Evolutionary conservation across 1,140 invertebrate genomes (phyloP), one percentile per base, ranked within the genome.

Genomic region (Oreohelix idahoensis): DNA sequence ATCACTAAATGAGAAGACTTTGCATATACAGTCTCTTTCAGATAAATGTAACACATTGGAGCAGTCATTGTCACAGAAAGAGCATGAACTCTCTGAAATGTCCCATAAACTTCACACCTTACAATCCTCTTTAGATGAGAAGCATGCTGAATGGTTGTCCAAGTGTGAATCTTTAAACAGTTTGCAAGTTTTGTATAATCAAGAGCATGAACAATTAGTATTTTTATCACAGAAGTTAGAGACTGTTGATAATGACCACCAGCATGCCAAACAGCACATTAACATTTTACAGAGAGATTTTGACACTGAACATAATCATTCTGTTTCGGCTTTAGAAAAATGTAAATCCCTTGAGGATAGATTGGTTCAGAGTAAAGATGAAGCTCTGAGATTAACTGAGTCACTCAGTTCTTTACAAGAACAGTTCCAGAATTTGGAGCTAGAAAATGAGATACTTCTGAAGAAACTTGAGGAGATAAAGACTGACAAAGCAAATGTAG

Each of bases 21-120:
- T 71, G 45, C 80, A 83, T 78, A 53, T 42, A 51, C 81, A 79
- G 58, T 79, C 84, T 80, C 78, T 85, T 66, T 85, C 81, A 42
- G 81, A 83, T 79, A 79, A 83, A 73, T 82, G 78, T 63, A 80
- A n/a, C 74, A 69, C 29, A 49, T 76, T 58, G 51, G 69, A 79
- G 38, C 71, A 63, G 29, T 86, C 38, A 45, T 63, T 79, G 15
- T 70, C 81, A 45, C 58, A 79, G 23, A 80, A 75, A 53, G 36
- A 51, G 29, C 49, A 38, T 29, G 70, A 80, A 39, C 45, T 45
- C 17, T 63, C 63, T 4, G 58, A 85, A 63, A 71, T 80, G 53
- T 51, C 71, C 32, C 51, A 74, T 38, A 58, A 42, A 17, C 4
- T 73, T 32, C 8, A 0, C 32, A 73, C 66, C 35, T 76, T 85